phyloP scores from a whole-genome alignment of 2,888 invertebrate genomes.

The Drosophila pseudotakahashii region DNA sequence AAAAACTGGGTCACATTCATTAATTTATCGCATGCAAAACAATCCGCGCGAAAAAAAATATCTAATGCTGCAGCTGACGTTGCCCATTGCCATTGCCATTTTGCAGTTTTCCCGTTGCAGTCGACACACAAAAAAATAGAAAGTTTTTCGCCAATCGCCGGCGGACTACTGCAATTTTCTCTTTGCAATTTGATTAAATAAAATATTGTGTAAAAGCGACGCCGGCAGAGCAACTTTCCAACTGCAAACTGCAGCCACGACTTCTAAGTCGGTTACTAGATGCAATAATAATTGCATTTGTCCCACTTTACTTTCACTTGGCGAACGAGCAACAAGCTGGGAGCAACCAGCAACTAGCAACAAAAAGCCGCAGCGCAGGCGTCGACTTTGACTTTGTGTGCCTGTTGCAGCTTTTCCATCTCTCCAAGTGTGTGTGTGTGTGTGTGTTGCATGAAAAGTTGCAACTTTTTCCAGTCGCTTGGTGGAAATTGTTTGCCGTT shows the following conservation, averaged over 20 bases:
- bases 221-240: slow-evolving; percentile 67
- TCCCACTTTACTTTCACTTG: slow-evolving; percentile 83
- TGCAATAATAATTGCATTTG: slow-evolving; percentile 83
- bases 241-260: slow-evolving; percentile 54
- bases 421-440: slow-evolving; percentile 8
- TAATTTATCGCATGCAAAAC: slow-evolving; percentile 69
- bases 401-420: slow-evolving; percentile 38
- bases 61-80: slow-evolving; percentile 47
- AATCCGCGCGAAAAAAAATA: slow-evolving; percentile 39
- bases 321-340: slow-evolving; percentile 57
- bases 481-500: slow-evolving; percentile 70
- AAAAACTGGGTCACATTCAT: slow-evolving; percentile 67
- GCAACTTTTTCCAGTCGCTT: slow-evolving; percentile 70
- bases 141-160: slow-evolving; percentile 68
- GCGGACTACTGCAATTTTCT: slow-evolving; percentile 75
- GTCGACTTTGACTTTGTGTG: slow-evolving; percentile 64
- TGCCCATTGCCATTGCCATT: slow-evolving; percentile 19
- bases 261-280: slow-evolving; percentile 80
- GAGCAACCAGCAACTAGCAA: slow-evolving; percentile 48
- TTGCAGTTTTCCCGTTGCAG: slow-evolving; percentile 31
- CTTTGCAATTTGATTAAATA: slow-evolving; percentile 80
- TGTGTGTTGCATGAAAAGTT: slow-evolving; percentile 70
- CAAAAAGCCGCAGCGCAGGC: slow-evolving; percentile 34
- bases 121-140: slow-evolving; percentile 73
- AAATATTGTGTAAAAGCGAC: slow-evolving; percentile 81